A percentile compares a stretch with the other conserved stretches of the same genome.
These are phyloP conservation scores for Ctenochaetus hawaiiensis DNA, from an alignment of 2,797 vertebrate genomes.

Conservation along the genomic window DNA sequence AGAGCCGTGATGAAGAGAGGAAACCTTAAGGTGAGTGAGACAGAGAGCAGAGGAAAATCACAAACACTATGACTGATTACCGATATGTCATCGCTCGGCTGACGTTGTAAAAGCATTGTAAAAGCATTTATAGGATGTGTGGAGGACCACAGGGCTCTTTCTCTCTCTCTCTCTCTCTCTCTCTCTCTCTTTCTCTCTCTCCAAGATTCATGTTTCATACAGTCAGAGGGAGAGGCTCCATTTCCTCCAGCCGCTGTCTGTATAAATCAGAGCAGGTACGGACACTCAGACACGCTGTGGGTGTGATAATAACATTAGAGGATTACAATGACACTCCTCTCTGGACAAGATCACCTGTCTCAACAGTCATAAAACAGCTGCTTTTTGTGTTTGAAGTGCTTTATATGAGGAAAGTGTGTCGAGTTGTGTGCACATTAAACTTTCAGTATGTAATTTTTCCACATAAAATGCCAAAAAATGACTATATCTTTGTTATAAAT, in stretches of 20 bases:
- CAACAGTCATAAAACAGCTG: slow-evolving; percentile 75
- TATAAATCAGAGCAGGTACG: slow-evolving; percentile 81
- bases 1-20: slow-evolving; percentile 29
- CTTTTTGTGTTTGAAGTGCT: slow-evolving; percentile 62
- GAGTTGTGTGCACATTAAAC: slow-evolving; percentile 12
- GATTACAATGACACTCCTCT: slow-evolving; percentile 80
- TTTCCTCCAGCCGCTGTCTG: slow-evolving; percentile 56
- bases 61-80: slow-evolving; percentile 77
- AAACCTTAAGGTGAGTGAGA: slow-evolving; percentile 57
- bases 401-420: slow-evolving; percentile 50
- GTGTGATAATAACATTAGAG: slow-evolving; percentile 83
- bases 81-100: slow-evolving; percentile 71
- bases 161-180: not conserved
- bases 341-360: slow-evolving; percentile 79
- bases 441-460: too few relatives aligned
- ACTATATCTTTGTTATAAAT: too few relatives aligned
- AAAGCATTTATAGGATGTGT: slow-evolving; percentile 82
- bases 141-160: slow-evolving; percentile 45
- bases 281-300: slow-evolving; percentile 74
- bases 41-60: slow-evolving; percentile 64
- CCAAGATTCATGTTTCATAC: slow-evolving; percentile 54
- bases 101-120: slow-evolving; percentile 82
- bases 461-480: too few relatives aligned
- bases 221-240: slow-evolving; percentile 56
- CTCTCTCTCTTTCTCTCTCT: not conserved